Evolutionary conservation across 2,888 invertebrate species (phyloP).

Genomic region (Ephialtes manifestator): DNA sequence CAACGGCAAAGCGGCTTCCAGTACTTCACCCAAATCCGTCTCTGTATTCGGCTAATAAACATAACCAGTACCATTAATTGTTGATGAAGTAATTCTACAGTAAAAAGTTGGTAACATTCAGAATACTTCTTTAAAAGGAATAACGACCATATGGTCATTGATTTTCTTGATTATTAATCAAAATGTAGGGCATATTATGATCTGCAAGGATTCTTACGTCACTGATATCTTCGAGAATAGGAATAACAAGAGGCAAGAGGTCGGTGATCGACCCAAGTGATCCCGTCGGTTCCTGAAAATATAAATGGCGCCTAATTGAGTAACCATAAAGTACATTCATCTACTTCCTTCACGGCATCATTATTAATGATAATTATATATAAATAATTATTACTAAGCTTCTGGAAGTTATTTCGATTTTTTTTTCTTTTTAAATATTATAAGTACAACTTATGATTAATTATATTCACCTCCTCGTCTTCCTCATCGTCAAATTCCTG

Average conservation of each 20-base stretch:
- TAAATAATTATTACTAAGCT: conserved; percentile 27
- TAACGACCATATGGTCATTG: neutral
- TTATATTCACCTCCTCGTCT: conserved; percentile 62
- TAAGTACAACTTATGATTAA: conserved; percentile 17
- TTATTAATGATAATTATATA: conserved; percentile 1
- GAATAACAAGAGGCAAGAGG: conserved; percentile 80
- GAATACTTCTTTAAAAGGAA: neutral
- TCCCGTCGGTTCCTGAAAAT: conserved; percentile 72
- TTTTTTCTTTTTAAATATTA: conserved; percentile 18
- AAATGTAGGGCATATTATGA: neutral
- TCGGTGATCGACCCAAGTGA: conserved; percentile 80
- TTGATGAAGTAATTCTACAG: neutral
- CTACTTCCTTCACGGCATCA: neutral
- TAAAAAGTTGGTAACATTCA: neutral
- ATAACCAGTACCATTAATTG: neutral
- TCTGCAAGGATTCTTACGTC: conserved; percentile 77
- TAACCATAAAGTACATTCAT: neutral
- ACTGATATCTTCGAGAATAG: conserved; percentile 83
- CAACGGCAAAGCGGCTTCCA: conserved; percentile 80
- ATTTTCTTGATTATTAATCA: conserved; percentile 8
- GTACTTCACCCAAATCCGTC: conserved; percentile 79
- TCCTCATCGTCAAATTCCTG: conserved; percentile 75
- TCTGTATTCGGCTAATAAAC: conserved; percentile 81
- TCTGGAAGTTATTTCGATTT: conserved; percentile 13
- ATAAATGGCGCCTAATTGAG: neutral